Percentiles rank a stretch among this genome's conserved stretches.
Conservation (phyloP, 2,113 vertebrate species). For the Pelvicachromis taeniatus region DNA sequence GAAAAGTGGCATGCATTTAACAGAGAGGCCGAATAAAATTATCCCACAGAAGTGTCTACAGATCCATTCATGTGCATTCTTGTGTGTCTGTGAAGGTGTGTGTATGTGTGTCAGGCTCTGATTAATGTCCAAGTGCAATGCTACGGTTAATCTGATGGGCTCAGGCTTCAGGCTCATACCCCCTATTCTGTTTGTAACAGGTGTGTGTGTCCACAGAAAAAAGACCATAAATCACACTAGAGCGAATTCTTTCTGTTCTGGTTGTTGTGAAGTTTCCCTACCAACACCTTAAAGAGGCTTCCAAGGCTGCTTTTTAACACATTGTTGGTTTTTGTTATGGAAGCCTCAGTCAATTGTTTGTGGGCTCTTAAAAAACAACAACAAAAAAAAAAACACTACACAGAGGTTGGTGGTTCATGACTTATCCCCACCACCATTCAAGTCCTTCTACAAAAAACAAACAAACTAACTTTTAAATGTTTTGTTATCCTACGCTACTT, state of each 20-base stretch:
- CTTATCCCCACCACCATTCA: neutral
- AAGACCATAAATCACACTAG: slow-evolving; percentile 49
- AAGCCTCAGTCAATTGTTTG: slow-evolving; percentile 7
- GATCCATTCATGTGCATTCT: neutral
- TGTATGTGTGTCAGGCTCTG: slow-evolving; percentile 17
- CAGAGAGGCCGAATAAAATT: neutral
- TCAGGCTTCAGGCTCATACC: neutral
- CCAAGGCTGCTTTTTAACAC: slow-evolving; percentile 10
- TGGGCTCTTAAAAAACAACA: slow-evolving; percentile 30
- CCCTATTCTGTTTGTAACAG: neutral
- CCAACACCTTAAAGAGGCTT: slow-evolving; percentile 11
- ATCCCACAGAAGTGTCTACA: neutral
- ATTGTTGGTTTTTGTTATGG: slow-evolving; percentile 39
- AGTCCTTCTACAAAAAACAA: neutral
- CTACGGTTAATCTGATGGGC: slow-evolving; percentile 30
- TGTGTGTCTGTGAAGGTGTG: neutral
- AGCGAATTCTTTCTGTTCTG: slow-evolving; percentile 38
- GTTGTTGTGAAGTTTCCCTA: slow-evolving; percentile 21
- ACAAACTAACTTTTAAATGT: neutral
- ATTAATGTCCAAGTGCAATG: slow-evolving; percentile 16
- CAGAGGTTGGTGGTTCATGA: slow-evolving; percentile 18
- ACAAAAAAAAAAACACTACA: neutral
- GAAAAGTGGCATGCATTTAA: neutral
- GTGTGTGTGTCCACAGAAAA: slow-evolving; percentile 3
- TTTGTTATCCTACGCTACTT: neutral